A percentile compares a stretch with the other conserved stretches of the same genome.
Conservation (phyloP, 2,113 vertebrate genomes). For the Chinchilla lanigera region DNA sequence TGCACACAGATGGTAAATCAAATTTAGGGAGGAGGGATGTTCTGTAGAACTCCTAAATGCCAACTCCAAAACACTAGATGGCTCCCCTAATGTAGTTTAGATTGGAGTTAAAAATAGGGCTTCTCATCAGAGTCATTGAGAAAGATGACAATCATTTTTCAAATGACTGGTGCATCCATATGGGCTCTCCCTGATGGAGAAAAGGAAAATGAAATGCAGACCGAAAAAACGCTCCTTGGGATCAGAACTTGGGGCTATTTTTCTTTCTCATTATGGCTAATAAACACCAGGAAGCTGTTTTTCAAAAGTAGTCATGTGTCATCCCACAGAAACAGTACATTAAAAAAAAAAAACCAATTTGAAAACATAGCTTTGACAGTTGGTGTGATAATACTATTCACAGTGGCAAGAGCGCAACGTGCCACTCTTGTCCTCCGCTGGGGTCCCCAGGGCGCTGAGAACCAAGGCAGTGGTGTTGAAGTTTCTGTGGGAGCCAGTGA, state of each 20-base stretch:
- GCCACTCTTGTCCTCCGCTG: neutral
- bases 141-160: constrained; percentile 83
- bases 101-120: constrained; percentile 79
- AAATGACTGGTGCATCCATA: constrained; percentile 79
- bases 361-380: neutral
- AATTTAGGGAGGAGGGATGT: constrained; percentile 53
- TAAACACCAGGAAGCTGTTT: neutral
- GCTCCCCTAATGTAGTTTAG: constrained; percentile 80
- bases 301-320: neutral
- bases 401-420: neutral
- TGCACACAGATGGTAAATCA: constrained; percentile 66
- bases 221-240: constrained; percentile 12
- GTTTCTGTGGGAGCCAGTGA: neutral
- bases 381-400: neutral
- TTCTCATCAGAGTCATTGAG: constrained; percentile 72
- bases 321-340: constrained; percentile 37
- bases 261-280: constrained; percentile 20
- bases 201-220: constrained; percentile 69
- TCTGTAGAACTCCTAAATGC: constrained; percentile 56
- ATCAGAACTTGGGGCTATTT: constrained; percentile 39
- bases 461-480: neutral
- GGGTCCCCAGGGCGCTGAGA: neutral
- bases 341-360: neutral
- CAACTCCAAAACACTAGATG: constrained; percentile 81
- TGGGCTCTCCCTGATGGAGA: constrained; percentile 73